Evolutionary conservation across 1,140 invertebrate species (phyloP), one percentile per base, ranked within the genome.

Genomic region (Neuroterus valhalla): DNA sequence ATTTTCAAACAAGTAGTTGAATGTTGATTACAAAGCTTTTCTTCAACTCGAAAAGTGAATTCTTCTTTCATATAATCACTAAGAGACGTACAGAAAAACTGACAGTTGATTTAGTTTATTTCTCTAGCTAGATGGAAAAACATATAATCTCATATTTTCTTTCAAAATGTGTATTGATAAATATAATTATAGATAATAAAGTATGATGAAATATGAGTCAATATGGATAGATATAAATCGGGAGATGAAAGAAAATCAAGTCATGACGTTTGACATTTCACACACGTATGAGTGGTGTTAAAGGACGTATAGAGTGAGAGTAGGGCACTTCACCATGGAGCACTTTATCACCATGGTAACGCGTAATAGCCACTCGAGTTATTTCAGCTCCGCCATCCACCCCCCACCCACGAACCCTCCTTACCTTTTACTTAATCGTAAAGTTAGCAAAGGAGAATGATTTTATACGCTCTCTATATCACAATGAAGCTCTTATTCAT

Each of bases 311-410:
- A 70, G 72, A 31, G 77, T 46, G 79, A 73, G 76, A 73, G 69
- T 62, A 68, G 66, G 55, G 82, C 77, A 87, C 85, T 87, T 86
- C 78, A 87, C 85, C 85, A 86, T 66, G 66, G 76, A 85, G 85
- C 85, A 87, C 85, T 87, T 87, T 85, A 82, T 86, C 74, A 78
- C 72, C 84, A 87, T 86, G 81, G 82, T 78, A 81, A 87, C 85
- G 78, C 80, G 83, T 85, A 87, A 86, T 87, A 86, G 82, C 85
- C 85, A 84, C 84, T 86, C 84, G 78, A 80, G 84, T 81, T 83
- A 82, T 78, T 62, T 62, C 55, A 31, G 8, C 55, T 26, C 21
- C 55, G 17, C 50, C 50, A 55, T 55, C 23, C 50, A 55, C 50
- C 23, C 23, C 50, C 21, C 50, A 55, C 17, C 50, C 19, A 11